Conservation (phyloP, 2,888 invertebrate genomes). For the Campopleginae sp. region DNA sequence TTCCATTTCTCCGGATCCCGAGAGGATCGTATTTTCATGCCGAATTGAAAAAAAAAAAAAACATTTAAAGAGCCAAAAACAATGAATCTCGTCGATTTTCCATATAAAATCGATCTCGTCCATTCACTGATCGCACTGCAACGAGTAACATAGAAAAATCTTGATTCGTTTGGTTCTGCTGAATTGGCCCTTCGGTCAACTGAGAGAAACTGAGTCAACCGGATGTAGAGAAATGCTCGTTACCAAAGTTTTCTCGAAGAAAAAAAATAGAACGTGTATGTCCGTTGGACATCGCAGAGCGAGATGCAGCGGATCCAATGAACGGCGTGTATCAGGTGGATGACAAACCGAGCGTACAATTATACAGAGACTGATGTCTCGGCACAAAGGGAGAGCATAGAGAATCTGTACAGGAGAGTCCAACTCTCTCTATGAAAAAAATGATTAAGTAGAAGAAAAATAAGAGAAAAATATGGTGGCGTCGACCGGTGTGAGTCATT, state of each 20-base stretch:
- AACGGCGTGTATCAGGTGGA: background rate
- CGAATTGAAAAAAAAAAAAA: too few relatives aligned
- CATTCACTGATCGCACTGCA: background rate
- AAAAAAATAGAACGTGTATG: background rate
- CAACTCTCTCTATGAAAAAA: conserved; percentile 6
- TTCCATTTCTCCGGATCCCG: too few relatives aligned
- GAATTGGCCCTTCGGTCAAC: conserved; percentile 1
- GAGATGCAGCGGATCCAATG: conserved; percentile 40
- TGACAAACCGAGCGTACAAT: conserved; percentile 8
- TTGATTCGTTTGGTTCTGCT: background rate
- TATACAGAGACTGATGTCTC: conserved; percentile 25
- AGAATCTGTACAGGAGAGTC: conserved; percentile 43
- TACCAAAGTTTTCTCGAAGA: conserved; percentile 25
- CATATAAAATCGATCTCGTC: too few relatives aligned
- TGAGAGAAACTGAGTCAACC: conserved; percentile 37
- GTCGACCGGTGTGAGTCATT: conserved; percentile 52
- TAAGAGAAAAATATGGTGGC: conserved; percentile 22
- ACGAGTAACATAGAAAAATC: background rate
- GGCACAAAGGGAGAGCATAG: conserved; percentile 49
- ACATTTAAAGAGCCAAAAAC: too few relatives aligned
- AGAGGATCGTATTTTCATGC: too few relatives aligned
- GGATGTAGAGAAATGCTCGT: conserved; percentile 14
- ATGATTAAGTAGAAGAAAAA: conserved; percentile 23
- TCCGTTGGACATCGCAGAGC: conserved; percentile 27
- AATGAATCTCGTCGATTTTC: too few relatives aligned